A percentile compares a stretch with the other conserved stretches of the same genome.
Evolutionary conservation across 2,888 invertebrate species (phyloP).

Genomic region (Melipona bicolor): DNA sequence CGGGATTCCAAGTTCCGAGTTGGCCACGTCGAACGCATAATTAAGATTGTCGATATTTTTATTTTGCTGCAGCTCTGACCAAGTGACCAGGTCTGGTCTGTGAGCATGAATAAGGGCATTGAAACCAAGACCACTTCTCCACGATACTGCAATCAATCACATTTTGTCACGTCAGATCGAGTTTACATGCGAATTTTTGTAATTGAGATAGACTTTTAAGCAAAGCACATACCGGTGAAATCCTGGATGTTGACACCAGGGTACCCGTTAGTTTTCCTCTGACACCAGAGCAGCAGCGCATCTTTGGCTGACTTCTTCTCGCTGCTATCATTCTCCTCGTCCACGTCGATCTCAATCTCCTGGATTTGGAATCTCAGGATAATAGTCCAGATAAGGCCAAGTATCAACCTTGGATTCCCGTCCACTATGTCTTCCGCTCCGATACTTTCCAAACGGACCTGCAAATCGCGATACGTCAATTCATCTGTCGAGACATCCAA

Average conservation of each 20-base stretch:
- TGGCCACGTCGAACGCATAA: slow-evolving; percentile 98
- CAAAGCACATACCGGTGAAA: slow-evolving; percentile 87
- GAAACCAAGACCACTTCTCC: slow-evolving; percentile 98
- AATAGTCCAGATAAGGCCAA: slow-evolving; percentile 99
- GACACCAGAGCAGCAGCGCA: slow-evolving; percentile 98
- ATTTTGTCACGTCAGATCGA: background rate
- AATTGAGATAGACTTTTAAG: background rate
- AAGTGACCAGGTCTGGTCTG: slow-evolving; percentile 97
- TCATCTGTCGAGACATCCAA: background rate
- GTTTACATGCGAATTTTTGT: background rate
- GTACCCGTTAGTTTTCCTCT: slow-evolving; percentile 98
- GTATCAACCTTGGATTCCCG: slow-evolving; percentile 97
- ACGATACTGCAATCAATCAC: slow-evolving; percentile 87
- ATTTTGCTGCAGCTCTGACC: slow-evolving; percentile 90
- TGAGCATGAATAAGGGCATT: slow-evolving; percentile 99
- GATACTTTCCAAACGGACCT: slow-evolving; percentile 98
- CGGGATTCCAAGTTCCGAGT: slow-evolving; percentile 96
- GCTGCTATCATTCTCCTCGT: slow-evolving; percentile 97
- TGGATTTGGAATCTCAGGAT: slow-evolving; percentile 99
- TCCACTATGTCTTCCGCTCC: slow-evolving; percentile 99
- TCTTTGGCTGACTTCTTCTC: slow-evolving; percentile 99
- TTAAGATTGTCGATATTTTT: slow-evolving; percentile 98
- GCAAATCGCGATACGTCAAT: background rate
- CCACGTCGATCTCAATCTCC: slow-evolving; percentile 98
- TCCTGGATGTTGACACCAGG: slow-evolving; percentile 94